Conservation (phyloP, 2,797 vertebrate species). For the Tangara arthus region DNA sequence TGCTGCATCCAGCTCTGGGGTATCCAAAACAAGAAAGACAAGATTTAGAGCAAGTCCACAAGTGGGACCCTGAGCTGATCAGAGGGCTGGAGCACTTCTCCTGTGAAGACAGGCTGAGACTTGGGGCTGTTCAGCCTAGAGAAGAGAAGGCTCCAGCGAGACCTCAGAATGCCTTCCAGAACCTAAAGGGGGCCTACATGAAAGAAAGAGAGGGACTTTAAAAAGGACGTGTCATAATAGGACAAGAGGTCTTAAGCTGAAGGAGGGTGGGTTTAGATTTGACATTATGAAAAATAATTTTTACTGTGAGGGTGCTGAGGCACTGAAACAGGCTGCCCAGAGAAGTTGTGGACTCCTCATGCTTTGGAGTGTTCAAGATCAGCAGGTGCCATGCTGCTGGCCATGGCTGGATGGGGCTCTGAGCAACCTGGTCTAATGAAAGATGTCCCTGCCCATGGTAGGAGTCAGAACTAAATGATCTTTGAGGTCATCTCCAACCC, state of each 20-base stretch:
- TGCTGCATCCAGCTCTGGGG: not conserved
- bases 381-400: not conserved
- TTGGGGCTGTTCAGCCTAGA: not conserved
- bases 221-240: not conserved
- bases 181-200: not conserved
- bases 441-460: not conserved
- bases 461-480: not conserved
- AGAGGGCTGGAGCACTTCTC: not conserved
- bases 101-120: not conserved
- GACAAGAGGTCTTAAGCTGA: not conserved
- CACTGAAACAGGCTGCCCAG: not conserved
- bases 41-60: not conserved
- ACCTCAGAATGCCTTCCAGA: not conserved
- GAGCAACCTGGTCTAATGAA: not conserved
- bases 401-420: not conserved
- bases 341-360: too few relatives aligned
- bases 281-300: not conserved
- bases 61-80: not conserved
- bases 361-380: too few relatives aligned
- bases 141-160: not conserved
- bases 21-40: not conserved
- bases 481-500: not conserved
- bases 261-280: not conserved
- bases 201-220: not conserved
- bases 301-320: not conserved